phyloP scores from a whole-genome alignment of 2,797 vertebrate species.

The Lepus oiostolus region DNA sequence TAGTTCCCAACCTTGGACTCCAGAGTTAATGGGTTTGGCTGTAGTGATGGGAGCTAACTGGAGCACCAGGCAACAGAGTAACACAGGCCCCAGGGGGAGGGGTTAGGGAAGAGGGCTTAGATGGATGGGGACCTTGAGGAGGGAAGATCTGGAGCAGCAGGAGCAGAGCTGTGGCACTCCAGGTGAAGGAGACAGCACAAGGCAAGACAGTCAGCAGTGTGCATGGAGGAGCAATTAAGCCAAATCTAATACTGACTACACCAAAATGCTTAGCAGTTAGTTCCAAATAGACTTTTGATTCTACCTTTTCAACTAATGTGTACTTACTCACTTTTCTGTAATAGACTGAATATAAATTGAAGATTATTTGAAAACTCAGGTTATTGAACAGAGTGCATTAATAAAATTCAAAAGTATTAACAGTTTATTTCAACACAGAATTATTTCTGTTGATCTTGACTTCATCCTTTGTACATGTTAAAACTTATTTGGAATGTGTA shows the following conservation, averaged over 20 bases:
- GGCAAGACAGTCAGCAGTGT: too few relatives aligned
- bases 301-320: background rate
- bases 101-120: background rate
- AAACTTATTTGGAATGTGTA: conserved; percentile 16
- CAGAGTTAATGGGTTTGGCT: background rate
- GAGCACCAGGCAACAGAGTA: background rate
- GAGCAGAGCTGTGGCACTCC: background rate
- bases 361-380: background rate
- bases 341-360: background rate
- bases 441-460: conserved; percentile 9
- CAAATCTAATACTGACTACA: background rate
- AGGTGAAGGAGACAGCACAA: background rate
- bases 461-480: background rate
- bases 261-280: background rate
- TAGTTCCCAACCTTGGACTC: background rate
- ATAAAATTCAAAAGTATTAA: conserved; percentile 1
- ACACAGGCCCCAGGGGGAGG: background rate
- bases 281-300: background rate
- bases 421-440: background rate
- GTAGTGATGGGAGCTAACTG: background rate
- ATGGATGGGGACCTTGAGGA: background rate
- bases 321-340: background rate
- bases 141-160: background rate
- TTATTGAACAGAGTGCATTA: background rate
- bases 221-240: background rate